Conservation (phyloP, 2,797 vertebrate species). For the Paedocypris micromegethes region DNA sequence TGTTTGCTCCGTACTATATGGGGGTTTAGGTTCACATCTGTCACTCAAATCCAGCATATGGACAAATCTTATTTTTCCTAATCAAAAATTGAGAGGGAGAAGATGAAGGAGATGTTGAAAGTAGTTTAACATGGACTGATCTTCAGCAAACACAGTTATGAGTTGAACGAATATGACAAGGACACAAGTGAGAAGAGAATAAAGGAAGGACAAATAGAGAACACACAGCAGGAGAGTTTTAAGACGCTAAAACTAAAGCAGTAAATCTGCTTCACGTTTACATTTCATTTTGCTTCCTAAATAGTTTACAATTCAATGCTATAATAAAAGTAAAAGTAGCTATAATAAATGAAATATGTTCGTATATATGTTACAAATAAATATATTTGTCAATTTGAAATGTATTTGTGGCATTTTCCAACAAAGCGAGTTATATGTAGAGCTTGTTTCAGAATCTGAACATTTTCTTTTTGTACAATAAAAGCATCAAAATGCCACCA, state of each 20-base stretch:
- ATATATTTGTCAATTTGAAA: no score
- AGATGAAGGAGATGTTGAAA: slow-evolving; percentile 30
- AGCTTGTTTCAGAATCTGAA: not conserved
- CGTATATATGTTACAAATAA: no score
- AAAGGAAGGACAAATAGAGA: slow-evolving; percentile 15
- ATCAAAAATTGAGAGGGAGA: slow-evolving; percentile 49
- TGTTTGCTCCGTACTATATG: slow-evolving; percentile 40
- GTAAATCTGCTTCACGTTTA: no score
- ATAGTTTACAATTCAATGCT: no score
- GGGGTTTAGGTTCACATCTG: slow-evolving; percentile 49
- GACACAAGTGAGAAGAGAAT: slow-evolving; percentile 20
- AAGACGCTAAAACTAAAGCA: not conserved
- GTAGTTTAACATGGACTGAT: slow-evolving; percentile 9
- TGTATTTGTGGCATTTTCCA: no score
- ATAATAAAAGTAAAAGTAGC: no score
- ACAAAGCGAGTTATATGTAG: no score
- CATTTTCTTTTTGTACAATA: slow-evolving; percentile 12
- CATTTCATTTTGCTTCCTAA: not conserved
- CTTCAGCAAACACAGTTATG: slow-evolving; percentile 24
- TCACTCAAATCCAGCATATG: slow-evolving; percentile 54
- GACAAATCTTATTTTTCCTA: slow-evolving; percentile 53
- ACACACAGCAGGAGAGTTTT: slow-evolving; percentile 45
- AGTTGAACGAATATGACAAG: slow-evolving; percentile 31
- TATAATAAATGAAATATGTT: no score
- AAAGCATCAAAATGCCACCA: not conserved